Conservation (phyloP, 2,888 invertebrate genomes). For the Hyposoter didymator region DNA sequence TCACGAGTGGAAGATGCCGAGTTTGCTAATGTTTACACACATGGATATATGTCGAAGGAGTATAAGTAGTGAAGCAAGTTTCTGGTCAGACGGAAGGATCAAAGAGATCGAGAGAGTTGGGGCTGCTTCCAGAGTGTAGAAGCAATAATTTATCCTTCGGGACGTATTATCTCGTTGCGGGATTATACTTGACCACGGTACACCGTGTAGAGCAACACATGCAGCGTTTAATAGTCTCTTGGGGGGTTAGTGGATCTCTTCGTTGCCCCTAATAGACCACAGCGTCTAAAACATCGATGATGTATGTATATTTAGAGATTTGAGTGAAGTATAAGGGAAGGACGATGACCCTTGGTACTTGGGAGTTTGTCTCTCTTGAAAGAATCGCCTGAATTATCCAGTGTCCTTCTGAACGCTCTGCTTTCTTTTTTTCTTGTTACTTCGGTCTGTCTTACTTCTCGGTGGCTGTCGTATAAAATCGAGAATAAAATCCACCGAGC, state of each 20-base stretch:
- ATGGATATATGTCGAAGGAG: neutral
- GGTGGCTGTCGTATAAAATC: conserved; percentile 59
- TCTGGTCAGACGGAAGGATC: conserved; percentile 67
- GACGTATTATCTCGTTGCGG: conserved; percentile 70
- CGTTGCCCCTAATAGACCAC: conserved; percentile 45
- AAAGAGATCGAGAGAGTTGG: conserved; percentile 63
- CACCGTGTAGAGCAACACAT: conserved; percentile 65
- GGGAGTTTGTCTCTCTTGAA: conserved; percentile 56
- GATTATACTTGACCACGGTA: conserved; percentile 76
- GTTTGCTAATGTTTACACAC: conserved; percentile 14
- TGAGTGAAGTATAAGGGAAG: conserved; percentile 49
- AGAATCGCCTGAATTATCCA: conserved; percentile 66
- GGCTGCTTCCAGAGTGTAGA: conserved; percentile 18
- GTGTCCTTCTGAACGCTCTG: conserved; percentile 51
- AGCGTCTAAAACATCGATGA: conserved; percentile 36
- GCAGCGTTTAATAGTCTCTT: conserved; percentile 76
- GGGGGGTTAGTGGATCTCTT: conserved; percentile 69
- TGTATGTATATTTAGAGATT: conserved; percentile 26
- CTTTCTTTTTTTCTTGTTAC: neutral
- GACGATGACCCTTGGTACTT: conserved; percentile 53
- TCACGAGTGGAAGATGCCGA: conserved; percentile 30
- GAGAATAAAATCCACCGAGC: conserved; percentile 50
- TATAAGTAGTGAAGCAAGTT: conserved; percentile 62
- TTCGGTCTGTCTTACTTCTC: conserved; percentile 29
- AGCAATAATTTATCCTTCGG: conserved; percentile 72